Base-by-base conservation (phyloP, 2,888 invertebrate species). In the Andrena bicolor region DNA sequence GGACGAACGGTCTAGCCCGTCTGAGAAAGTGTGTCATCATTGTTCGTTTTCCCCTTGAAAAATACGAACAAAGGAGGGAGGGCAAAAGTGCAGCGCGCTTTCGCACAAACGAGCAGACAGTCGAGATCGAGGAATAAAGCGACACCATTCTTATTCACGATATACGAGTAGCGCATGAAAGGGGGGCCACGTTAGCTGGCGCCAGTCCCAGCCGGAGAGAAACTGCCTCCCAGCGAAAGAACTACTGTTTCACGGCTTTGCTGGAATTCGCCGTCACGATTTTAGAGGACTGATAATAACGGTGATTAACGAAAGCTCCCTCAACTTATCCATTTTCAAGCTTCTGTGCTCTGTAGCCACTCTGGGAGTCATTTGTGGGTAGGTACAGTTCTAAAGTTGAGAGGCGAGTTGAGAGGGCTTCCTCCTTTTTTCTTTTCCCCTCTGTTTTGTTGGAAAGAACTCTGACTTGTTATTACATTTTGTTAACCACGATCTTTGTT, bases 31-130 rank as follows among this genome's bases (percentile, higher is more conserved):
- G 71, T 69, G 72, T 69, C 76, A 48, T 56, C 72, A 41, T 69
- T 63, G 82, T 70, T 75, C 70, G 51, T 71, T 56, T 63, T 35
- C 60, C 30, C 61, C 66, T 75, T 71, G 66, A 80, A 80, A 70
- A 56, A 73, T 68, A 66, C 65, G 70, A 60, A 81, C 69, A 83
- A 81, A 81, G 48, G 53, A 23, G 16, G 16, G 41, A 56, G 71
- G 73, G 73, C 66, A 73, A 74, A 81, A 70, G 73, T 61, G 66
- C 69, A 66, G 60, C 51, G n/a, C 60, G 58, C 60, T 69, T 64
- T 69, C 48, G 48, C 30, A 49, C 68, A 72, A 76, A 76, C 80
- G 71, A 76, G 60, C 69, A 81, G 81, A 63, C 65, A 73, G 73
- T 73, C 60, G 61, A 16, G 68, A 72, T 80, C 76, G 60, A 20